Base-by-base conservation (phyloP, 2,797 vertebrate genomes). In the Protonibea diacanthus region DNA sequence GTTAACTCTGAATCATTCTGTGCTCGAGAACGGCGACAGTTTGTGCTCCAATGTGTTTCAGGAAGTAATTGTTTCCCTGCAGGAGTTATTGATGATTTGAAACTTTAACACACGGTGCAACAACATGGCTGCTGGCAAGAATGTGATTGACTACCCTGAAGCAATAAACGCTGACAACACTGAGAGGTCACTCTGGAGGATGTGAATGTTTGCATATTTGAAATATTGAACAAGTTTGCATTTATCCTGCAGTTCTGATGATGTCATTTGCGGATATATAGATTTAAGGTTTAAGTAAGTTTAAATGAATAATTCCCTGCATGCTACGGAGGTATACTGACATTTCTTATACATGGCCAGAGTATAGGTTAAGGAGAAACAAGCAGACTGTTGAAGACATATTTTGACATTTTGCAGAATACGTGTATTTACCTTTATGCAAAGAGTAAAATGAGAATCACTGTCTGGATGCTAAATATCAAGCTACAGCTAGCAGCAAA, bases 1-100 rank as follows among this genome's bases (percentile, higher is more conserved):
- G 74, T 78, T 86, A 74, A 51, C 82, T 66, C 76, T 80, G 85
- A 92, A 42, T 84, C 81, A 82, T 47, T 82, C 42, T 4, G 44
- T 17, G 69, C 53, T 38, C 13, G 53, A 58, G 63, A 64, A 77
- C 71, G 49, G 60, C 29, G 45, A 83, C 66, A 51, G 62, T 69
- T 82, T 60, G 76, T 66, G 69, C 68, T 49, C 8, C 70, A n/a
- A 47, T 27, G 61, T 65, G 59, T 79, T 21, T 49, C 80, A 70
- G 68, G 53, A 70, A 58, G 67, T 75, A 23, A 70, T 67, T 79
- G 62, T 58, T 81, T 73, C 74, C 40, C 65, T 51, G 17, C 52
- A 47, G 52, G 80, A 57, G 52, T 53, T 58, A 47, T 10, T 23
- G 53, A 65, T 51, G 60, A 74, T 78, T 47, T 80, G 18, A 78